Evolutionary conservation across 2,888 invertebrate species (phyloP), one percentile per base, ranked within the genome.

Genomic region (Synergus itoensis): DNA sequence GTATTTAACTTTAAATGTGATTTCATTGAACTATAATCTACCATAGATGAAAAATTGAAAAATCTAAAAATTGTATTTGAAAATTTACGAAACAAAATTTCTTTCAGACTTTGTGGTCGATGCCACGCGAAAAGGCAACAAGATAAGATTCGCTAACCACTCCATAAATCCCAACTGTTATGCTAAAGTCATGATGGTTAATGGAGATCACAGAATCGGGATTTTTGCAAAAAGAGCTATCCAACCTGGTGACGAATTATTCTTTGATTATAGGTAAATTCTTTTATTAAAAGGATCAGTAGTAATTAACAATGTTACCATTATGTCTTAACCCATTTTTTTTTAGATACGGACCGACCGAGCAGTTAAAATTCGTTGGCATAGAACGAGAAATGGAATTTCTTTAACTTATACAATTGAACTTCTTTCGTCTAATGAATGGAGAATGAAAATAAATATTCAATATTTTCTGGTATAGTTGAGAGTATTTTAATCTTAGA

Each of bases 81-180:
- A 28, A 28, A 28, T 28, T 28, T 28, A 28, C 28, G 28, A 28
- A 28, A 28, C 28, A 28, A 28, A 28, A 28, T 28, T 28, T 28
- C 28, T 84, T 89, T 0, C 90, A 97, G 98, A 99, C 93, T 99
- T 98, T 93, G 99, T 99, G 60, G 99, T 99, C 83, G 99, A 99
- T 93, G 99, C 99, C 43, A 99, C 99, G 0, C 94, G 99, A 65
- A 99, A 99, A 92, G 99, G 99, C 80, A 99, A 99, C 94, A 99
- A 99, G 93, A 99, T 99, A 85, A 95, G 99, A n/a, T 99, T 99
- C 93, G 99, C 99, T 77, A 99, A 99, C 94, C 99, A 99, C 94
- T 99, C 99, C 77, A 98, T 99, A 89, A 99, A 99, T 94, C 99
- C 99, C 0, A 99, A 99, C 93, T 99, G 99, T 93, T 99, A 98